phyloP scores from a whole-genome alignment of 64 coral and sea anemone species.

The Trachythela sp. region DNA sequence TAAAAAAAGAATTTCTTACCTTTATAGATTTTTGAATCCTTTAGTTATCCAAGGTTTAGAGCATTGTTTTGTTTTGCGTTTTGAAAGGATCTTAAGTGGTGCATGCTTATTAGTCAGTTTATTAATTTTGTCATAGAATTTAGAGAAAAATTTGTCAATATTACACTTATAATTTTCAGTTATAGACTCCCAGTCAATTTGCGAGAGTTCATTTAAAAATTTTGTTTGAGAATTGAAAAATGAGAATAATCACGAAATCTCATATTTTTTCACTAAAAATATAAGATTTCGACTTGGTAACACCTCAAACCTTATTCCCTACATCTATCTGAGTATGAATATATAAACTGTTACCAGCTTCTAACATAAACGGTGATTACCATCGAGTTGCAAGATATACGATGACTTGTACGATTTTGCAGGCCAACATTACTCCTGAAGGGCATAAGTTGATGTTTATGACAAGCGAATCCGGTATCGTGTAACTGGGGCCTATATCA shows the following conservation, averaged over 20 bases:
- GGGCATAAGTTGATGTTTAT: no score
- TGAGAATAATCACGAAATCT: conserved; percentile 35
- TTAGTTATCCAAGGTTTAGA: background rate
- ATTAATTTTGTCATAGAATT: conserved; percentile 29
- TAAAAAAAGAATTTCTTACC: background rate
- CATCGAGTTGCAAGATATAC: no score
- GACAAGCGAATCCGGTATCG: no score
- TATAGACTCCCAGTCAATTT: background rate
- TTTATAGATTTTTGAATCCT: background rate
- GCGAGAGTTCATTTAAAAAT: conserved; percentile 23
- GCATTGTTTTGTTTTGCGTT: background rate
- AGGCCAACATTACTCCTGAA: no score
- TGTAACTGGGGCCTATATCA: no score
- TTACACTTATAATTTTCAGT: background rate
- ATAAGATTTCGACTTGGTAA: no score
- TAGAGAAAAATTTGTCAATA: conserved; percentile 17
- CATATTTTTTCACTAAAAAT: no score
- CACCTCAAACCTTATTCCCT: no score
- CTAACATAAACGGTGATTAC: no score
- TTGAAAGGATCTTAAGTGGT: background rate
- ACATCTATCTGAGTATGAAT: no score
- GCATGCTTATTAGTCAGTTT: conserved; percentile 24
- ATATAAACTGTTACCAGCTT: no score
- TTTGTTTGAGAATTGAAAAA: conserved; percentile 3
- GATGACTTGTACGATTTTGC: no score